phyloP scores from a whole-genome alignment of 2,797 vertebrate genomes.

The Loriculus beryllinus region DNA sequence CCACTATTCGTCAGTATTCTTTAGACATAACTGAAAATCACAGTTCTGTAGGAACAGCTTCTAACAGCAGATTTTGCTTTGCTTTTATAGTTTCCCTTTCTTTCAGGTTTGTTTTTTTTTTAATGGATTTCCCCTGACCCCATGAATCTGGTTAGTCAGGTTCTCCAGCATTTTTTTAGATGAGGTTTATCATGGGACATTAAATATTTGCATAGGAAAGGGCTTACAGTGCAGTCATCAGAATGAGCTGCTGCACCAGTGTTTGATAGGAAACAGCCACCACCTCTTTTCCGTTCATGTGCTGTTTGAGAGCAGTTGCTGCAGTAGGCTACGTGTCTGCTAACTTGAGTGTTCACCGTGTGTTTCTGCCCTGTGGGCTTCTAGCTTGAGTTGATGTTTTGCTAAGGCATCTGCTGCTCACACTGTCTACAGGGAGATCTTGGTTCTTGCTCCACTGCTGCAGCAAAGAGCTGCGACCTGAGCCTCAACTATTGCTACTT shows the following conservation, averaged over 20 bases:
- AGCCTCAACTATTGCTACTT: neutral
- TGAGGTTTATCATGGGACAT: neutral
- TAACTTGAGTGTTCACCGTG: neutral
- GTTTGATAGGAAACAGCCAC: neutral
- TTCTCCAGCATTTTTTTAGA: constrained; percentile 55
- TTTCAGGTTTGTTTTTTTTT: neutral
- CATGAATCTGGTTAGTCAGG: constrained; percentile 43
- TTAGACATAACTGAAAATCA: neutral
- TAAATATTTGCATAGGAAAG: constrained; percentile 45
- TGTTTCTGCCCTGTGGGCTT: neutral
- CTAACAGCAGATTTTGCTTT: neutral
- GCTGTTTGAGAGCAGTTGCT: neutral
- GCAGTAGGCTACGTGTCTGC: neutral
- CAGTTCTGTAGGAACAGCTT: neutral
- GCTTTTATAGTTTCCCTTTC: neutral
- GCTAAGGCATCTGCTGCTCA: neutral
- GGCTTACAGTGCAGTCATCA: neutral
- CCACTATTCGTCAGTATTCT: neutral
- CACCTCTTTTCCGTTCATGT: neutral
- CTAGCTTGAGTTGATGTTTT: neutral
- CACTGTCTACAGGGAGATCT: neutral
- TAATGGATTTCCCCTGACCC: neutral
- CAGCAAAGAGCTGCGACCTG: fast-evolving
- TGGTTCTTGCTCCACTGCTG: neutral
- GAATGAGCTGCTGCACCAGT: neutral